phyloP scores from a whole-genome alignment of 2,888 invertebrate genomes.

The Watsonalla cultraria region DNA sequence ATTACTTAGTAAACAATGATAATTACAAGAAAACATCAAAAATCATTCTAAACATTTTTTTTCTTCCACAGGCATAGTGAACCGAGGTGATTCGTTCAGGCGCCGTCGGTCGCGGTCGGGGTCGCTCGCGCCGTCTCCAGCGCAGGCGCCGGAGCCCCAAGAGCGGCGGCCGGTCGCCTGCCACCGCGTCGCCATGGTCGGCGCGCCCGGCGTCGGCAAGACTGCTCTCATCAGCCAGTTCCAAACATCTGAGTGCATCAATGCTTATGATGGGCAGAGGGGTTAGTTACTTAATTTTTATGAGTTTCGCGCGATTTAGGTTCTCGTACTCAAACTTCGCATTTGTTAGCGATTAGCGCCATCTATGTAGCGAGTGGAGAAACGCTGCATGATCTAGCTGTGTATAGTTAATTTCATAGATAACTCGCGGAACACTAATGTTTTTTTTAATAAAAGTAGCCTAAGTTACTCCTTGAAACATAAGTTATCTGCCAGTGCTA shows the following conservation, averaged over 20 bases:
- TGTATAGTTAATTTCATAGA: too few species aligned
- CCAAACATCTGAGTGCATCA: constrained; percentile 95
- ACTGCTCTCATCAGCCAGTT: constrained; percentile 92
- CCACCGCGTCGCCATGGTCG: constrained; percentile 86
- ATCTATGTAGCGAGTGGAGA: too few species aligned
- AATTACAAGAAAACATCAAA: too few species aligned
- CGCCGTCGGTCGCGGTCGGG: constrained; percentile 90
- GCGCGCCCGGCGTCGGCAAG: constrained; percentile 90
- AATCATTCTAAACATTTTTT: background rate
- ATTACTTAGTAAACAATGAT: too few species aligned
- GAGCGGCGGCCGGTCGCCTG: constrained; percentile 76
- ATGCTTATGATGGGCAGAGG: constrained; percentile 93
- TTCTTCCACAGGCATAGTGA: constrained; percentile 87
- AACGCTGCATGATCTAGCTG: too few species aligned
- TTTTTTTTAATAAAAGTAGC: too few species aligned
- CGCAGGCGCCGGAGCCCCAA: constrained; percentile 65
- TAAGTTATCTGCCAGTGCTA: too few species aligned
- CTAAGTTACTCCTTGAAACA: too few species aligned
- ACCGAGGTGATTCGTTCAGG: constrained; percentile 95
- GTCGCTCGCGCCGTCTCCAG: constrained; percentile 83
- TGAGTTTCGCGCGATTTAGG: background rate
- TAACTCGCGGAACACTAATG: too few species aligned
- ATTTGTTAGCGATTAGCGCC: too few species aligned
- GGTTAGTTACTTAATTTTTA: constrained; percentile 57
- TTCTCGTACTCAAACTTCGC: background rate